Conservation (phyloP, 2,113 vertebrate genomes). For the Hippopotamus amphibius region DNA sequence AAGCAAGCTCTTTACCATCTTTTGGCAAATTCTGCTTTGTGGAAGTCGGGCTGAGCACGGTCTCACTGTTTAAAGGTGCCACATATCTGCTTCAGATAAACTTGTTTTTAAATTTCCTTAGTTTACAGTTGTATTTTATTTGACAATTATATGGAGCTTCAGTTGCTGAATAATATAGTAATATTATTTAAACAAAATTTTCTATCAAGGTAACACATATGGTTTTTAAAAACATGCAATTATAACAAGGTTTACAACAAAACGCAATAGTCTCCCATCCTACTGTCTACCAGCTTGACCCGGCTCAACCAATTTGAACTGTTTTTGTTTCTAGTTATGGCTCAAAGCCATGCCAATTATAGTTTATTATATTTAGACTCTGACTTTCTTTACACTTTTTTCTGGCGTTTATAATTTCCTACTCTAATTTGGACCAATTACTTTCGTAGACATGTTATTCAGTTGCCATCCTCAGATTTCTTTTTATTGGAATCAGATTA, state of each 20-base stretch:
- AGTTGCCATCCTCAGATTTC: constrained; percentile 3
- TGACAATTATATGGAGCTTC: not conserved
- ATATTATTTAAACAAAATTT: constrained; percentile 39
- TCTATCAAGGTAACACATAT: not conserved
- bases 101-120: not conserved
- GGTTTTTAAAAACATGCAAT: not conserved
- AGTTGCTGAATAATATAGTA: not conserved
- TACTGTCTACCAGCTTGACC: not conserved
- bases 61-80: not conserved
- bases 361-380: constrained; percentile 31
- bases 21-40: not conserved
- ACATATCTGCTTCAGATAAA: constrained; percentile 52
- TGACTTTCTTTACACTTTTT: not conserved
- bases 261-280: not conserved
- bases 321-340: constrained; percentile 5
- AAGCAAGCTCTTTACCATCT: constrained; percentile 8
- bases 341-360: not conserved
- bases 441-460: not conserved
- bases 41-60: not conserved
- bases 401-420: constrained; percentile 7
- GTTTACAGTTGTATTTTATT: constrained; percentile 23
- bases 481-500: constrained; percentile 11
- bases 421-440: not conserved
- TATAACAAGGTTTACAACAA: not conserved
- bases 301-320: not conserved